Conservation (phyloP, 2,888 invertebrate species). For the Dynastes maya region DNA sequence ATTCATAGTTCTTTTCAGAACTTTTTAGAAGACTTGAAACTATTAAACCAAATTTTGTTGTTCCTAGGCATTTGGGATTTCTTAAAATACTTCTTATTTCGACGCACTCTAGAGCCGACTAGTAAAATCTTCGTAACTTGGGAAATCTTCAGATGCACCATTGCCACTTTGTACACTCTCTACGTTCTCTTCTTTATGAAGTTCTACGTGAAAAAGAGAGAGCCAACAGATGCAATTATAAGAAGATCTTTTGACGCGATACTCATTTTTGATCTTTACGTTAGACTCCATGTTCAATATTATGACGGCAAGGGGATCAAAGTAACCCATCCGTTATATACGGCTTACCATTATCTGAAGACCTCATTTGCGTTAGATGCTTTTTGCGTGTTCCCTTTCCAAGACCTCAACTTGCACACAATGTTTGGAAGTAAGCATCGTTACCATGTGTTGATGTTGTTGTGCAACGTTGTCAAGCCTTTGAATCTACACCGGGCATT, state of each 20-base stretch:
- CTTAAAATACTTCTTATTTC: slow-evolving; percentile 28
- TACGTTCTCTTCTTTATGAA: slow-evolving; percentile 39
- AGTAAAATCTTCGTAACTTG: slow-evolving; percentile 33
- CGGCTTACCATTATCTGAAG: slow-evolving; percentile 64
- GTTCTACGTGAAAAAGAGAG: background rate
- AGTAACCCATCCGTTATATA: slow-evolving; percentile 45
- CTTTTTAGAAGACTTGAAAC: no score
- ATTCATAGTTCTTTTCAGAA: no score
- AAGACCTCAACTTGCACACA: slow-evolving; percentile 61
- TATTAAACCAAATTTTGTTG: background rate
- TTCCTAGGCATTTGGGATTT: slow-evolving; percentile 35
- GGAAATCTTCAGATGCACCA: slow-evolving; percentile 35
- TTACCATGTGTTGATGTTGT: slow-evolving; percentile 34
- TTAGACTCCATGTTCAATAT: slow-evolving; percentile 44
- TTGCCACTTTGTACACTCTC: background rate
- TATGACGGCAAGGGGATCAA: slow-evolving; percentile 44
- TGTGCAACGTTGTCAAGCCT: slow-evolving; percentile 33
- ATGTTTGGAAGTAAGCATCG: slow-evolving; percentile 44
- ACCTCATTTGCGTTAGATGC: slow-evolving; percentile 70
- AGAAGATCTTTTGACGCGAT: background rate
- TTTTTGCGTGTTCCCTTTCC: slow-evolving; percentile 71
- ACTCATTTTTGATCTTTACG: slow-evolving; percentile 38
- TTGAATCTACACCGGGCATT: slow-evolving; percentile 51
- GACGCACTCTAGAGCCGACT: slow-evolving; percentile 33
- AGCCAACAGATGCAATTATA: background rate